Evolutionary conservation across 1,140 invertebrate species (phyloP), one percentile per base, ranked within the genome.

Genomic region (Drosophila melanica): DNA sequence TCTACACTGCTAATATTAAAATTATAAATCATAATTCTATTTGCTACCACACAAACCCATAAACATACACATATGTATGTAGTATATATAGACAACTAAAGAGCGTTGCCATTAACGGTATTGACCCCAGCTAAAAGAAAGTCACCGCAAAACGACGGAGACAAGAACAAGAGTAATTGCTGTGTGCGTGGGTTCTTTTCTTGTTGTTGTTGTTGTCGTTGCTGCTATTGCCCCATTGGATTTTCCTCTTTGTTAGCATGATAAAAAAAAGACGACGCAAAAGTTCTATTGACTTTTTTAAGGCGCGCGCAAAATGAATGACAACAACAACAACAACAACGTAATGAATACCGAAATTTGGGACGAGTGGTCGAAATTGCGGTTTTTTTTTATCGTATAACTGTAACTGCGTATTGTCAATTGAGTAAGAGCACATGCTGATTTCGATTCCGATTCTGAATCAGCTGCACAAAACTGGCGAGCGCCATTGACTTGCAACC

Each of bases 261-360:
- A n/a, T 18, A 18, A 9, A 62, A 44, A 66, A 59, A 66, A 51
- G 60, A 75, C 64, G 66, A 71, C 77, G 77, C 62, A 79, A 76
- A 81, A 80, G 67, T 66, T 79, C 48, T 77, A 65, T 75, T 75
- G 65, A 75, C 66, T 62, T 74, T 69, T 66, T 57, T 42, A 66
- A 68, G 59, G 50, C 33, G 51, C 68, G 23, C 33, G 48, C 30
- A 48, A 47, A 39, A 60, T 41, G 30, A 33, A 33, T 5, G 4
- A 72, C 59, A 69, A 58, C 20, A 47, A 48, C 12, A 47, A 27
- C 18, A 44, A 20, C 48, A 45, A 65, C 45, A 70, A 57, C 4
- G 42, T 42, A 77, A 64, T 54, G 45, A 77, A 58, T 65, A 54
- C 63, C 30, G 55, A 55, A 58, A 62, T 63, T 69, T 74, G 54